Conservation (phyloP, 2,888 invertebrate genomes). For the Pachydiplax longipennis region DNA sequence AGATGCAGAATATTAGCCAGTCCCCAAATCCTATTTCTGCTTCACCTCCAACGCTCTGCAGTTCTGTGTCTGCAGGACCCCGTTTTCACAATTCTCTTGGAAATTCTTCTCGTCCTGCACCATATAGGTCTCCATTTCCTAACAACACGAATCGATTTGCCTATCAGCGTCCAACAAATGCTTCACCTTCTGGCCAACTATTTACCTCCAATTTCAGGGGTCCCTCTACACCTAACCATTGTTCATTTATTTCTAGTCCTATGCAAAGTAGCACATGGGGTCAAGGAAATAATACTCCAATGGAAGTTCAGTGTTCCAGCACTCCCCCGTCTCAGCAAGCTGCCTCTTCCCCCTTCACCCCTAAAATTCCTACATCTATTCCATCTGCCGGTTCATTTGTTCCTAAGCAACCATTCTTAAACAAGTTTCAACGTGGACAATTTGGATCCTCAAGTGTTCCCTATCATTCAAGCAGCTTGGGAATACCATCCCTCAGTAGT, state of each 20-base stretch:
- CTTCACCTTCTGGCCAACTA: background rate
- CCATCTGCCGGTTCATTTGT: background rate
- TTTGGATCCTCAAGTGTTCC: background rate
- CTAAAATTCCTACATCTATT: background rate
- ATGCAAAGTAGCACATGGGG: background rate
- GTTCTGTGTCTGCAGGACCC: background rate
- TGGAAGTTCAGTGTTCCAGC: conserved; percentile 17
- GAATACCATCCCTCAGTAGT: background rate
- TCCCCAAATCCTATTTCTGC: background rate
- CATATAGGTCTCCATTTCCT: conserved; percentile 9
- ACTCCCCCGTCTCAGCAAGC: background rate
- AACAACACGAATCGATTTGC: background rate
- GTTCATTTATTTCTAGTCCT: conserved; percentile 4
- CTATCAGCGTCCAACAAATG: background rate
- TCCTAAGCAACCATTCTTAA: conserved; percentile 20
- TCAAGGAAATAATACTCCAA: background rate
- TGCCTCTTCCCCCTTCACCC: conserved; percentile 5
- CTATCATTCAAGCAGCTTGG: background rate
- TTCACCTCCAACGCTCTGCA: background rate
- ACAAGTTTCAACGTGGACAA: background rate
- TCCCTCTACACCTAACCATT: background rate
- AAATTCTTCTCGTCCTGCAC: conserved; percentile 6
- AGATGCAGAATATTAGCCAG: conserved; percentile 2
- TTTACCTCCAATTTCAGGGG: background rate
- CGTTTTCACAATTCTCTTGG: background rate